Conservation (phyloP, 2,113 vertebrate genomes). For the Ovibos moschatus region DNA sequence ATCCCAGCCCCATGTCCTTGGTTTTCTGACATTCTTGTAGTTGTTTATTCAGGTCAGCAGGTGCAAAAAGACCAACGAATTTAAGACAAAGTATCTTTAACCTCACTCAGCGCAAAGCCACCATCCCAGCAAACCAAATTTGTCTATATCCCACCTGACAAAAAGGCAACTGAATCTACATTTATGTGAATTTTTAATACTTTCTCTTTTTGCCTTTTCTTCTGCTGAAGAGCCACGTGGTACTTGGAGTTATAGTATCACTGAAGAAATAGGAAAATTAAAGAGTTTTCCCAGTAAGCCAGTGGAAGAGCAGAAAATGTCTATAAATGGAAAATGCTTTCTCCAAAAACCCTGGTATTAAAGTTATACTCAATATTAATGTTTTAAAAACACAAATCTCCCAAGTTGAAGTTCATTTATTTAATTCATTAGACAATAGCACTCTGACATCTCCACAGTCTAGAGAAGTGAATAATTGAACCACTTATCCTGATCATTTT, state of each 20-base stretch:
- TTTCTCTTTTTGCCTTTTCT: not conserved
- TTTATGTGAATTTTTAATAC: not conserved
- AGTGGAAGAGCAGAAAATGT: not conserved
- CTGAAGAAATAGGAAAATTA: conserved; percentile 21
- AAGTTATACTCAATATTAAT: not conserved
- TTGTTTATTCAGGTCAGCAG: not conserved
- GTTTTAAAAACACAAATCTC: not conserved
- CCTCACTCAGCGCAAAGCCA: not conserved
- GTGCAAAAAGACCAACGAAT: not conserved
- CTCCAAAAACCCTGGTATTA: not conserved
- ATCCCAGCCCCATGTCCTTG: not conserved
- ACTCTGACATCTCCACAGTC: not conserved
- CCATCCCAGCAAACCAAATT: not conserved
- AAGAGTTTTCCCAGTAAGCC: not conserved
- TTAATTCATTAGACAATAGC: not conserved
- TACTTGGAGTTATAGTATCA: not conserved
- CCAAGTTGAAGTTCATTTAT: not conserved
- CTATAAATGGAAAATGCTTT: not conserved
- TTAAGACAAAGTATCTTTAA: not conserved
- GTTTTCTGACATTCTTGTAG: not conserved
- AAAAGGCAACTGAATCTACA: not conserved
- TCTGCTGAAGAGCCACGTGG: not conserved
- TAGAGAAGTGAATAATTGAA: not conserved
- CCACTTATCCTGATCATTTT: not conserved
- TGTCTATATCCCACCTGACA: conserved; percentile 4